phyloP scores from a whole-genome alignment of 2,113 vertebrate species.

The Zonotrichia leucophrys region DNA sequence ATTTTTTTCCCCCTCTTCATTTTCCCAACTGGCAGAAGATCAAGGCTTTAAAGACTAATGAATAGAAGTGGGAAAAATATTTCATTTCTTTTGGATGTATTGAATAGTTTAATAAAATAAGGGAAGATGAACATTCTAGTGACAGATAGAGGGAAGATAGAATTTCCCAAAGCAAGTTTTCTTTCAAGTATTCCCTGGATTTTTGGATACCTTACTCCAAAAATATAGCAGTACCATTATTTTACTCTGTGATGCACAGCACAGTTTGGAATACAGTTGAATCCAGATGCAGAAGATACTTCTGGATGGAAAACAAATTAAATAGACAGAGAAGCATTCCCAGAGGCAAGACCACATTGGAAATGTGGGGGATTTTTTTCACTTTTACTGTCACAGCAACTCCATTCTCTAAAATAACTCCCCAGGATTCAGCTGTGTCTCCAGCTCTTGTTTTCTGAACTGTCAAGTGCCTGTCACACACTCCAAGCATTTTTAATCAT shows the following conservation, averaged over 20 bases:
- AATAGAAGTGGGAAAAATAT: not conserved
- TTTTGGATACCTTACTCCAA: not conserved
- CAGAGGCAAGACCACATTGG: not conserved
- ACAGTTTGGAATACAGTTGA: not conserved
- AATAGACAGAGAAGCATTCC: not conserved
- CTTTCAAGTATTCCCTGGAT: not conserved
- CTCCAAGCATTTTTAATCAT: not conserved
- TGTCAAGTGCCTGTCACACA: not conserved
- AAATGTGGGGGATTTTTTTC: not conserved
- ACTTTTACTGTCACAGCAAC: not conserved
- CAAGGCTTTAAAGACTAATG: not conserved
- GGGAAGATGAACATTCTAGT: not conserved
- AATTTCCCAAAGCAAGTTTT: not conserved
- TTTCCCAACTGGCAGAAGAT: not conserved
- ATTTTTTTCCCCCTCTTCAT: not conserved
- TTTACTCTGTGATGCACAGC: not conserved
- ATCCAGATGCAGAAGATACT: not conserved
- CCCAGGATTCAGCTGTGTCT: not conserved
- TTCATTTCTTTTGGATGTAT: not conserved
- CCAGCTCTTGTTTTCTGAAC: not conserved
- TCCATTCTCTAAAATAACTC: not conserved
- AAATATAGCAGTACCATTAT: not conserved
- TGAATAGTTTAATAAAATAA: not conserved
- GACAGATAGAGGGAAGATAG: not conserved
- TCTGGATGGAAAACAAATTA: conserved; percentile 34